Evolutionary conservation across 2,113 vertebrate species (phyloP).

Genomic region (Benitochromis conjunctus): DNA sequence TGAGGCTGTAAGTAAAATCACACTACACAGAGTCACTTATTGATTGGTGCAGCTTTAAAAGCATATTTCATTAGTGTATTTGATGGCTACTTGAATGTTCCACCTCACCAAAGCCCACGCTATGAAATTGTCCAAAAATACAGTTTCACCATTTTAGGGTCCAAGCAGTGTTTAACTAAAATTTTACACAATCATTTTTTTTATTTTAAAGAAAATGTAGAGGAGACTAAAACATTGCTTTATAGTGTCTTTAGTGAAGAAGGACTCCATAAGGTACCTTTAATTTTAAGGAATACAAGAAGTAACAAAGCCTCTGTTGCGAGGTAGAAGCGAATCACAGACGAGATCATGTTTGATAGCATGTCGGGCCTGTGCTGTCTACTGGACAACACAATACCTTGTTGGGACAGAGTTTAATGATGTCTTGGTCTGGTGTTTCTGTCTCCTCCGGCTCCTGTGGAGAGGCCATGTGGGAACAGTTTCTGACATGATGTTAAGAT

Average conservation of each 20-base stretch:
- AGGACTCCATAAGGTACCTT: background rate
- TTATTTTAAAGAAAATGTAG: background rate
- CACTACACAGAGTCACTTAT: rapidly evolving
- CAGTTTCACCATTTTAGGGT: background rate
- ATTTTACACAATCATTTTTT: background rate
- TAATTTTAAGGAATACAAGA: background rate
- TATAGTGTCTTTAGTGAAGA: background rate
- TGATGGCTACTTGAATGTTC: background rate
- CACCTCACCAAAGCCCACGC: background rate
- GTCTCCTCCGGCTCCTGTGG: slow-evolving; percentile 46
- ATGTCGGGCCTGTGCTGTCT: background rate
- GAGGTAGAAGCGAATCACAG: background rate
- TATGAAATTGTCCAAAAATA: background rate
- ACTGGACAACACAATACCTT: slow-evolving; percentile 42
- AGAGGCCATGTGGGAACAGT: slow-evolving; percentile 27
- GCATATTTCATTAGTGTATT: background rate
- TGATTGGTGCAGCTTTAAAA: background rate
- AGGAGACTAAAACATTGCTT: background rate
- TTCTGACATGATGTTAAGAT: slow-evolving; percentile 20
- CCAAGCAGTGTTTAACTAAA: background rate
- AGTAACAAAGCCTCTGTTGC: background rate
- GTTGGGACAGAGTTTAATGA: slow-evolving; percentile 15
- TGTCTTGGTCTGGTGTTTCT: slow-evolving; percentile 28
- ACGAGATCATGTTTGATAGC: background rate
- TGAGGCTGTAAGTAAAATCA: background rate